Conservation (phyloP, 2,113 vertebrate genomes). For the Lamprologus speciosus region DNA sequence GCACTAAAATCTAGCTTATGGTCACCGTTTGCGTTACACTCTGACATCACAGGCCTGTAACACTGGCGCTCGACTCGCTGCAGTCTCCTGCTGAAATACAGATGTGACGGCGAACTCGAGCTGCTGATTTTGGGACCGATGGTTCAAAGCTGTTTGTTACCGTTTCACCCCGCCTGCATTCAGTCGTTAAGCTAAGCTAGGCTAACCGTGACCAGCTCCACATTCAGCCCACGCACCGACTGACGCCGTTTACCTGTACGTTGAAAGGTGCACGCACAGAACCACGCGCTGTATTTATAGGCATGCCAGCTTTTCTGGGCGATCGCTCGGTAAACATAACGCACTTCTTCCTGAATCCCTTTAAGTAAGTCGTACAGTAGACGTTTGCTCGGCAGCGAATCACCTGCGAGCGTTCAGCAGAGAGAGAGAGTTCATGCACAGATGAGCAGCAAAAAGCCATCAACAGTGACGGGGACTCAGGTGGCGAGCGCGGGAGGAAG, state of each 20-base stretch:
- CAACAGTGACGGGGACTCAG: not conserved
- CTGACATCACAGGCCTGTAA: not conserved
- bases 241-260: not conserved
- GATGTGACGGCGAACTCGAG: rapidly evolving
- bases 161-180: not conserved
- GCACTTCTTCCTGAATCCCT: not conserved
- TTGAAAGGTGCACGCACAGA: not conserved
- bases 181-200: not conserved
- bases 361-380: not conserved
- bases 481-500: not conserved
- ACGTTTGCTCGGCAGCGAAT: not conserved
- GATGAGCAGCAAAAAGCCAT: not conserved
- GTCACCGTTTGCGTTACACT: not conserved
- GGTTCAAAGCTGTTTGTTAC: not conserved
- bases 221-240: not conserved
- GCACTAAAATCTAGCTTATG: not conserved
- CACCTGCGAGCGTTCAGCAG: not conserved
- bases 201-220: not conserved
- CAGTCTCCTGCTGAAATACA: not conserved
- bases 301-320: not conserved
- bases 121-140: not conserved
- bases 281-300: not conserved
- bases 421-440: not conserved
- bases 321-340: not conserved
- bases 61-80: not conserved